These are phyloP conservation scores for Cossypha polioptera DNA, from an alignment of 2,797 vertebrate species.

Conservation along the genomic window DNA sequence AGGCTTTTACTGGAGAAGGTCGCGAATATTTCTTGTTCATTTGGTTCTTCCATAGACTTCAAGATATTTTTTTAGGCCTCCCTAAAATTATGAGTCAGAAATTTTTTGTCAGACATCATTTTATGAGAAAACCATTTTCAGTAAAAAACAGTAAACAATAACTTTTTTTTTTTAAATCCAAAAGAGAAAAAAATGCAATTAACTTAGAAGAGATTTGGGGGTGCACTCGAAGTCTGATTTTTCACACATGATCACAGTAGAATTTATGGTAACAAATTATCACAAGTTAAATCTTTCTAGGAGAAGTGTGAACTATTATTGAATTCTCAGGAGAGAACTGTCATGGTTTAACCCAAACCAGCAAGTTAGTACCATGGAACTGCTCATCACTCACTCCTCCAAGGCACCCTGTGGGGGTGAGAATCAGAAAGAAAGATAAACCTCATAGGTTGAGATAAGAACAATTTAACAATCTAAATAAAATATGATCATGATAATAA, in stretches of 20 bases:
- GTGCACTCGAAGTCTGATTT: background rate
- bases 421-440: background rate
- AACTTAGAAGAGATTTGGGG: background rate
- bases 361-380: background rate
- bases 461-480: background rate
- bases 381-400: background rate
- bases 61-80: background rate
- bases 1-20: background rate
- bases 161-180: background rate
- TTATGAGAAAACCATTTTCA: background rate
- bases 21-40: background rate
- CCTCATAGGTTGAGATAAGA: background rate
- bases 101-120: background rate
- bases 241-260: background rate
- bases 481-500: background rate
- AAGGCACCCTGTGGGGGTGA: rapidly evolving
- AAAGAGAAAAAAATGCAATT: background rate
- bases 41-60: background rate
- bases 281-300: background rate
- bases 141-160: background rate
- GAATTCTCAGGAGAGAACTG: background rate
- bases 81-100: background rate
- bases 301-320: background rate
- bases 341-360: background rate
- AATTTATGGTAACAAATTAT: background rate